These are phyloP conservation scores for Hyposoter dolosus DNA, from an alignment of 2,888 invertebrate genomes.

Conservation along the genomic window DNA sequence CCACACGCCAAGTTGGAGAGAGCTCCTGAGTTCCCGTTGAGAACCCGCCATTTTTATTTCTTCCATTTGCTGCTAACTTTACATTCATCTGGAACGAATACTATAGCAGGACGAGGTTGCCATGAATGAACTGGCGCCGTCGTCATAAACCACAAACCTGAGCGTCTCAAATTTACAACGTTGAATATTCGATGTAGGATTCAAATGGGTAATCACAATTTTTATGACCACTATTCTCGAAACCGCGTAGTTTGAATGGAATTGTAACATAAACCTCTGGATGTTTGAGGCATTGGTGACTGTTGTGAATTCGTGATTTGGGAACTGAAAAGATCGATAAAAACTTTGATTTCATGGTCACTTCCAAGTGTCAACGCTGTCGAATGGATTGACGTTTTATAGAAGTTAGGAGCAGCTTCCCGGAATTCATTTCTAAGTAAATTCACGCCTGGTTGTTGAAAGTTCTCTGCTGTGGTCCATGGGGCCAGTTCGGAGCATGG, in stretches of 20 bases:
- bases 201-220: neutral
- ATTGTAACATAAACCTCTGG: neutral
- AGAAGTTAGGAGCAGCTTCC: neutral
- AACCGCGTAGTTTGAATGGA: neutral
- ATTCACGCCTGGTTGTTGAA: neutral
- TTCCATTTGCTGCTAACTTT: neutral
- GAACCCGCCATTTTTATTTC: conserved; percentile 9
- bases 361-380: neutral
- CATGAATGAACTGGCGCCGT: conserved; percentile 42
- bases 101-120: conserved; percentile 20
- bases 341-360: neutral
- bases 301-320: neutral
- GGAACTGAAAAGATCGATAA: neutral
- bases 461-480: neutral
- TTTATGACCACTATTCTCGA: neutral
- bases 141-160: neutral
- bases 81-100: conserved; percentile 7
- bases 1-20: conserved; percentile 35
- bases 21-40: conserved; percentile 36
- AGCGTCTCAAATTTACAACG: conserved; percentile 1
- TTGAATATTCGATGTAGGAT: neutral
- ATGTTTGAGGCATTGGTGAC: neutral
- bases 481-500: neutral
- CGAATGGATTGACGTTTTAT: too few species aligned
- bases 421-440: neutral